Percentiles rank a stretch among this genome's conserved stretches.
These are phyloP conservation scores for Xiphophorus couchianus DNA, from an alignment of 2,113 vertebrate genomes.

Conservation along the genomic window DNA sequence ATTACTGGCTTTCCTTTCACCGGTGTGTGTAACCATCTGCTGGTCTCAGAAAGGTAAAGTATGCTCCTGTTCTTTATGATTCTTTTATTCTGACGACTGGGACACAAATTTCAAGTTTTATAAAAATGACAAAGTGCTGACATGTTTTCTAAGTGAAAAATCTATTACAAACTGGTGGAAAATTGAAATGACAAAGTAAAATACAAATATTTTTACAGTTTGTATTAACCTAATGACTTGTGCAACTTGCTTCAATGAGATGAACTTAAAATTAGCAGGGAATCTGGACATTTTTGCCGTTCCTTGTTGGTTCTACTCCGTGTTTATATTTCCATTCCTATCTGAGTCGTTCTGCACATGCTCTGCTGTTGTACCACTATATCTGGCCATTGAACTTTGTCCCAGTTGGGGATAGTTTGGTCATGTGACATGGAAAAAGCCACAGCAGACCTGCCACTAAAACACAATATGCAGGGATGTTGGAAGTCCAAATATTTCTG, in stretches of 20 bases:
- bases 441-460: constrained; percentile 50
- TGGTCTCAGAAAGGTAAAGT: constrained; percentile 56
- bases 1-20: neutral
- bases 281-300: neutral
- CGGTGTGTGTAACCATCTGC: constrained; percentile 4
- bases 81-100: neutral
- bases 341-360: constrained; percentile 56
- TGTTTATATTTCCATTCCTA: constrained; percentile 70
- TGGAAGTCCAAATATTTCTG: constrained; percentile 38
- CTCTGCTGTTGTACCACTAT: constrained; percentile 67
- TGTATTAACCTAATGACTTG: constrained; percentile 1
- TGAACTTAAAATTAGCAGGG: neutral
- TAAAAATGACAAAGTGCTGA: neutral
- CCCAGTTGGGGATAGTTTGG: constrained; percentile 74
- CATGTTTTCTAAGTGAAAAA: neutral
- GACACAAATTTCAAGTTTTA: neutral
- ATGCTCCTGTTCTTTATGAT: neutral
- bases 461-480: constrained; percentile 19
- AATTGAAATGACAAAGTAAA: neutral
- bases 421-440: constrained; percentile 83
- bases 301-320: constrained; percentile 25
- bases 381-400: constrained; percentile 82
- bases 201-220: neutral
- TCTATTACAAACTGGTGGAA: neutral
- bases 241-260: neutral